phyloP scores from a whole-genome alignment of 2,888 invertebrate species.

The Periphyllus acericola region DNA sequence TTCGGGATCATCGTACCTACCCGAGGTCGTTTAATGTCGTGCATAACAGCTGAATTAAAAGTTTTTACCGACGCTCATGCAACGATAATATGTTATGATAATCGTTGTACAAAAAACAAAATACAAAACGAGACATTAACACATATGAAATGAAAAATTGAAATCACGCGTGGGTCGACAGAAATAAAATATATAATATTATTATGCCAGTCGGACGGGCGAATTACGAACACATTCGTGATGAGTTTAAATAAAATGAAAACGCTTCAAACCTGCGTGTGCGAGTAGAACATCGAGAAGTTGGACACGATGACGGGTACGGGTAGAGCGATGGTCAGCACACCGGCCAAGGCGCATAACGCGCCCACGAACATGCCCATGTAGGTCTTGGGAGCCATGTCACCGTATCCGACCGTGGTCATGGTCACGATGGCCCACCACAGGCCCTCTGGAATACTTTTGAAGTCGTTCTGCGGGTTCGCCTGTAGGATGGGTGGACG shows the following conservation, averaged over 20 bases:
- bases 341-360: constrained; percentile 98
- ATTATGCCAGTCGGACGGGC: neutral
- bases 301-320: constrained; percentile 99
- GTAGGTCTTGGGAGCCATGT: constrained; percentile 98
- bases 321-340: constrained; percentile 97
- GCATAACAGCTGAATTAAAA: neutral
- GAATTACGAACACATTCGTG: neutral
- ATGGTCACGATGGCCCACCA: constrained; percentile 99
- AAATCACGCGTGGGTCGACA: neutral
- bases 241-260: neutral
- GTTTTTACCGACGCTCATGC: neutral
- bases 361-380: constrained; percentile 99
- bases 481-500: constrained; percentile 71
- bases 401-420: constrained; percentile 98
- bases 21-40: no score
- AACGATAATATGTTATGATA: no score
- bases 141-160: no score
- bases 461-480: constrained; percentile 96
- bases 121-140: no score
- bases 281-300: constrained; percentile 96
- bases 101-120: no score
- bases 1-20: no score
- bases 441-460: constrained; percentile 95
- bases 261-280: constrained; percentile 75
- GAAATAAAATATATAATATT: neutral